Evolutionary conservation across 2,888 invertebrate species (phyloP).

Genomic region (Scaptomyza parva): DNA sequence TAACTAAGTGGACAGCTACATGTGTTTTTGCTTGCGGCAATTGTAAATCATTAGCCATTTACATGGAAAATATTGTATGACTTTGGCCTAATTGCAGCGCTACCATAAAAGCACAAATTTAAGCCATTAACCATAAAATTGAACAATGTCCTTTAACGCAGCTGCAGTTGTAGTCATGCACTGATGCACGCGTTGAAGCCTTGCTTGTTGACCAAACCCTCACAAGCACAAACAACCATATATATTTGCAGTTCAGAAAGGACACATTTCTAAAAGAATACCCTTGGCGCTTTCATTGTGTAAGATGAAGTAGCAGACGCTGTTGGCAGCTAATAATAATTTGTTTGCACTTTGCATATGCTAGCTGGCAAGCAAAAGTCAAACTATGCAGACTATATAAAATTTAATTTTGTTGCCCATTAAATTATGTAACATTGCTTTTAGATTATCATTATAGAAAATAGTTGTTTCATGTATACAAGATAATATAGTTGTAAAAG

Average conservation of each 20-base stretch:
- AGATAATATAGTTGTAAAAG: not conserved
- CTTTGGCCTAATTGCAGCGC: constrained; percentile 59
- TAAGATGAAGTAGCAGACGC: constrained; percentile 71
- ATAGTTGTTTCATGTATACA: not conserved
- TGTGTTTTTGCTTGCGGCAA: constrained; percentile 54
- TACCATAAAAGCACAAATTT: constrained; percentile 16
- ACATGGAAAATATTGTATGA: constrained; percentile 54
- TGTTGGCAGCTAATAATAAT: constrained; percentile 78
- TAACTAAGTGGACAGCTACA: constrained; percentile 47
- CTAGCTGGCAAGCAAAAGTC: constrained; percentile 59
- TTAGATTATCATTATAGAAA: not conserved
- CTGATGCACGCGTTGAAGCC: constrained; percentile 60
- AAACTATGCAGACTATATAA: constrained; percentile 23
- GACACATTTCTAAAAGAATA: constrained; percentile 67
- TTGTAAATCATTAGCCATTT: constrained; percentile 71
- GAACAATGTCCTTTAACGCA: constrained; percentile 28
- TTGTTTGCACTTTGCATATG: constrained; percentile 78
- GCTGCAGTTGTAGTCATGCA: constrained; percentile 43
- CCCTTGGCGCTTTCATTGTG: constrained; percentile 69
- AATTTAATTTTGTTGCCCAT: not conserved
- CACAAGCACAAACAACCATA: constrained; percentile 12
- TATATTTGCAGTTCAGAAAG: constrained; percentile 28
- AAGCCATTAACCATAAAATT: constrained; percentile 17
- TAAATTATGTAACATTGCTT: not conserved
- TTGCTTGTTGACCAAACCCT: constrained; percentile 44